Evolutionary conservation across 2,113 vertebrate genomes (phyloP).

Genomic region (Zosterops lateralis): DNA sequence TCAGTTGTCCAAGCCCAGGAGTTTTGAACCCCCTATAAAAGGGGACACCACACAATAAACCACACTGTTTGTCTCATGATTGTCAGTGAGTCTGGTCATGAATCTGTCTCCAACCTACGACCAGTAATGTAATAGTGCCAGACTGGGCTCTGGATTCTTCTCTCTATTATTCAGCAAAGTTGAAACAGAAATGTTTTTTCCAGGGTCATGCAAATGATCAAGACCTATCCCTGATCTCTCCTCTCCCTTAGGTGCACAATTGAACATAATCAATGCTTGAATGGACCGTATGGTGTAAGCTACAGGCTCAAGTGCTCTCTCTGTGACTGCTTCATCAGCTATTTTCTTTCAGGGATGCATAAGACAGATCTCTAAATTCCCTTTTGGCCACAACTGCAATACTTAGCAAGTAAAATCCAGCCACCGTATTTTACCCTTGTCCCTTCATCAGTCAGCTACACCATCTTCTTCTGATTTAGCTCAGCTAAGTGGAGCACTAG

Average conservation of each 20-base stretch:
- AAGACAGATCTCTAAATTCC: not conserved
- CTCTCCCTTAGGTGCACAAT: not conserved
- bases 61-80: not conserved
- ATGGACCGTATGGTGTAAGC: not conserved
- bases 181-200: not conserved
- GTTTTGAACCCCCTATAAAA: not conserved
- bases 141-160: not conserved
- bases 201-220: not conserved
- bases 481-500: not conserved
- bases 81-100: not conserved
- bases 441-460: not conserved
- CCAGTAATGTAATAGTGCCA: not conserved
- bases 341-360: not conserved
- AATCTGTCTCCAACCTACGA: not conserved
- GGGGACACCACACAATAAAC: not conserved
- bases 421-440: not conserved
- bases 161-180: not conserved
- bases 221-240: not conserved
- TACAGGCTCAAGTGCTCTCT: not conserved
- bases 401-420: not conserved
- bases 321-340: not conserved
- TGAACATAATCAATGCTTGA: not conserved
- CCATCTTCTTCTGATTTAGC: not conserved
- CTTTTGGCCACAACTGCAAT: not conserved
- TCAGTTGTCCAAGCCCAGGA: not conserved